These are phyloP conservation scores for Scaptodrosophila latifasciaeformis DNA, from an alignment of 2,888 invertebrate genomes.

Conservation along the genomic window DNA sequence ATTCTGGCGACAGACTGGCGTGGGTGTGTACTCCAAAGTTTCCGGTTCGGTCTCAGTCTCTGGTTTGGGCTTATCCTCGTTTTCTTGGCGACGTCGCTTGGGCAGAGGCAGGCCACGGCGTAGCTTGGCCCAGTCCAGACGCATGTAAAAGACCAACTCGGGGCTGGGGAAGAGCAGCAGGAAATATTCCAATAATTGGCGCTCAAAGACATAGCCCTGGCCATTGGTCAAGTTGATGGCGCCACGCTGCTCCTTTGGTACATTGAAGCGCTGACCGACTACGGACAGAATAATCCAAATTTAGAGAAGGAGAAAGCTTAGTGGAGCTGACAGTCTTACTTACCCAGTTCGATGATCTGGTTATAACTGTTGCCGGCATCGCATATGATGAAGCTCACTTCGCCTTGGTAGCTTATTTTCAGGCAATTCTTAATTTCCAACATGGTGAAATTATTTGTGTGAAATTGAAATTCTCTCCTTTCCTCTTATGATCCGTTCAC, in stretches of 20 bases:
- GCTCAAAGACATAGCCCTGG: slow-evolving; percentile 58
- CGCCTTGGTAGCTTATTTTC: slow-evolving; percentile 50
- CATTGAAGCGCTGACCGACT: slow-evolving; percentile 47
- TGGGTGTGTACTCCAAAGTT: slow-evolving; percentile 26
- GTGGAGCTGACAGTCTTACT: too few species aligned
- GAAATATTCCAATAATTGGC: slow-evolving; percentile 66
- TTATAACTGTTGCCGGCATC: slow-evolving; percentile 45
- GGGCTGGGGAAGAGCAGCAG: slow-evolving; percentile 68
- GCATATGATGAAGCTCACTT: slow-evolving; percentile 35
- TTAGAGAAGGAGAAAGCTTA: too few species aligned
- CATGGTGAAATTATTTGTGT: slow-evolving; percentile 27
- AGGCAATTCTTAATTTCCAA: slow-evolving; percentile 32
- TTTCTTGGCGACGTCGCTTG: not conserved
- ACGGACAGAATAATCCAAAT: too few species aligned
- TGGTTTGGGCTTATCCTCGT: too few species aligned
- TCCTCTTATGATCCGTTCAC: slow-evolving; percentile 5
- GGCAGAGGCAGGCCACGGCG: slow-evolving; percentile 19
- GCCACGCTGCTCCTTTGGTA: slow-evolving; percentile 39
- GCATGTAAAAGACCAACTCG: slow-evolving; percentile 61
- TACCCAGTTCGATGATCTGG: slow-evolving; percentile 62
- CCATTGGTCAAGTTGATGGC: slow-evolving; percentile 64
- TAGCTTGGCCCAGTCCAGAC: slow-evolving; percentile 47
- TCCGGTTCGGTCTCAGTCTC: too few species aligned
- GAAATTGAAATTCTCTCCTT: not conserved
- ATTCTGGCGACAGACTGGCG: slow-evolving; percentile 70